A percentile compares a stretch with the other conserved stretches of the same genome.
Conservation (phyloP, 2,888 invertebrate genomes). For the Itoplectis maculator region DNA sequence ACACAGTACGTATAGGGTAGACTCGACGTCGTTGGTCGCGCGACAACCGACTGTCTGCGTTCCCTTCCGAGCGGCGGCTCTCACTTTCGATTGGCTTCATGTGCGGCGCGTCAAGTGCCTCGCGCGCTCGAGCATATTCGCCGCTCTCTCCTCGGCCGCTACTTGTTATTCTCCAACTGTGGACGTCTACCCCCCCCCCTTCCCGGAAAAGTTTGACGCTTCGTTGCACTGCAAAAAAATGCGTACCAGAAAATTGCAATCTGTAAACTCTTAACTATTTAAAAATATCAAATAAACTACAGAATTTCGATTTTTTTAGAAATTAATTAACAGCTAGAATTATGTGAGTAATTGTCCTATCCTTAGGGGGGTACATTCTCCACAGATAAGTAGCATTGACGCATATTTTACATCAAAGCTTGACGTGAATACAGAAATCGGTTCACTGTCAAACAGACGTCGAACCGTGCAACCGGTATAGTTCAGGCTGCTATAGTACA, state of each 20-base stretch:
- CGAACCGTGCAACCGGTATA: background rate
- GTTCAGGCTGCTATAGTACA: constrained; percentile 8
- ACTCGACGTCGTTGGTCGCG: constrained; percentile 20
- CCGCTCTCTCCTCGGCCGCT: constrained; percentile 5
- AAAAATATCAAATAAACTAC: no score
- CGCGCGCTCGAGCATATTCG: background rate
- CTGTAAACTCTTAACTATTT: no score
- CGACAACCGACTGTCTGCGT: constrained; percentile 17
- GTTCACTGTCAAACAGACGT: background rate
- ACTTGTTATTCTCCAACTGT: background rate
- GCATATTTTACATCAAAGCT: background rate
- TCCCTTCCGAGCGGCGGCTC: constrained; percentile 2
- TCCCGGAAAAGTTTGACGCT: background rate
- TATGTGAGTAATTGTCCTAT: no score
- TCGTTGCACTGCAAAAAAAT: no score
- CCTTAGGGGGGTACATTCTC: no score
- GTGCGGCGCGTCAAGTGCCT: constrained; percentile 41
- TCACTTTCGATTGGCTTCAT: constrained; percentile 48
- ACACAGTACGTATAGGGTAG: no score
- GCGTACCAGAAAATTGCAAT: no score
- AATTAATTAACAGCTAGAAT: no score
- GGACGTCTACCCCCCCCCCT: no score
- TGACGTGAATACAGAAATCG: no score
- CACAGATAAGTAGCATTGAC: no score
- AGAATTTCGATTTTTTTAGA: no score